Evolutionary conservation across 2,113 vertebrate species (phyloP).

Genomic region (Eonycteris spelaea): DNA sequence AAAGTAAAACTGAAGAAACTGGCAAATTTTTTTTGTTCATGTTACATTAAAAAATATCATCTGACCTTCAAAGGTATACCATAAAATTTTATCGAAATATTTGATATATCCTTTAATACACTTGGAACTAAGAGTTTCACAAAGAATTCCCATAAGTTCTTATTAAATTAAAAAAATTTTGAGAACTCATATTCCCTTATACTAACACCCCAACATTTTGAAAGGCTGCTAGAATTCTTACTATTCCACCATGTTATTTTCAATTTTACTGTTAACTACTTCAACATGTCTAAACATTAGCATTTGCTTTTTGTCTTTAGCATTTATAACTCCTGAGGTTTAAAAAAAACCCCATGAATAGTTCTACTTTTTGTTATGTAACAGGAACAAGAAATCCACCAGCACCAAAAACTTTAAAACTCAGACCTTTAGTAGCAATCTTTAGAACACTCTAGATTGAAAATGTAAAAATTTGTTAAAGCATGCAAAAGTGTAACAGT

Average conservation of each 20-base stretch:
- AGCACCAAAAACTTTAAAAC: slow-evolving; percentile 64
- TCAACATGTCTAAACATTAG: neutral
- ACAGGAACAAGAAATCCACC: slow-evolving; percentile 72
- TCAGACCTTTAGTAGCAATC: slow-evolving; percentile 67
- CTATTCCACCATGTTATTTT: neutral
- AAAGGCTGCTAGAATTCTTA: neutral
- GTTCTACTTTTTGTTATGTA: neutral
- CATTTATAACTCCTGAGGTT: neutral
- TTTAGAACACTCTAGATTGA: slow-evolving; percentile 65
- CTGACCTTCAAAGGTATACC: neutral
- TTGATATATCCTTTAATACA: slow-evolving; percentile 5
- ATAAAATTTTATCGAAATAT: neutral
- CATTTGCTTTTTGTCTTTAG: neutral
- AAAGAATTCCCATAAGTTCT: neutral
- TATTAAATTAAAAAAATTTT: neutral
- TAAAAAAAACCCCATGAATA: neutral
- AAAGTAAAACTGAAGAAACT: slow-evolving; percentile 46
- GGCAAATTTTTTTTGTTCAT: slow-evolving; percentile 69
- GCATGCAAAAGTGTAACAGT: slow-evolving; percentile 63
- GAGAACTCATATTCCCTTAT: neutral
- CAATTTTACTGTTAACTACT: neutral
- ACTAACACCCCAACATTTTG: neutral
- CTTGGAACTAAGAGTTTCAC: neutral
- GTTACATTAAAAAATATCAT: slow-evolving; percentile 43
- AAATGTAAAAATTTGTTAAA: slow-evolving; percentile 57